Percentiles rank a stretch among this genome's conserved stretches.
These are phyloP conservation scores for Euphonia xanthogaster DNA, from an alignment of 2,797 vertebrate genomes.

Conservation along the genomic window DNA sequence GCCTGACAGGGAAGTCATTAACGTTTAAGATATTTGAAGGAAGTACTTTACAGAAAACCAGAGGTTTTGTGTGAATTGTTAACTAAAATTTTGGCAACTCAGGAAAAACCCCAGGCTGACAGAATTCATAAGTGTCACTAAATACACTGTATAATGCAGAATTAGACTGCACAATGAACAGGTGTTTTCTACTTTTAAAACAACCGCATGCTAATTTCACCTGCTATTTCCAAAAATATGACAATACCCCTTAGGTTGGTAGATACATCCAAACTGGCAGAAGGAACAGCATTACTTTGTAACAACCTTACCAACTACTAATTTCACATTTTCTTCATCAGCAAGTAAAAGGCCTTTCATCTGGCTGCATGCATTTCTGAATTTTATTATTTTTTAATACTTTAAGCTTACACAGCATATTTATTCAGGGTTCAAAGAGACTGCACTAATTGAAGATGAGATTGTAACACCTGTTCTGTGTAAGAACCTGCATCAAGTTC, in stretches of 20 bases:
- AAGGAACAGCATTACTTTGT: neutral
- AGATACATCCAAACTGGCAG: neutral
- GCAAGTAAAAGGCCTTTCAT: conserved; percentile 43
- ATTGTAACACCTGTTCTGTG: neutral
- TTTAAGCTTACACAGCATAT: conserved; percentile 10
- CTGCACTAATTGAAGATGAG: conserved; percentile 20
- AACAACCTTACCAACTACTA: neutral
- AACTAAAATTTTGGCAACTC: neutral
- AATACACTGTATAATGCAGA: neutral
- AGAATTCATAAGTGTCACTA: neutral
- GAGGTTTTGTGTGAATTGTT: neutral
- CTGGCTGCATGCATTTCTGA: neutral
- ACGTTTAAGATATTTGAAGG: neutral
- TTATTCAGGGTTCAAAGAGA: conserved; percentile 47
- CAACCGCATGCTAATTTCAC: neutral
- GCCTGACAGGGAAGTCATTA: neutral
- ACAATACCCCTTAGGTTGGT: neutral
- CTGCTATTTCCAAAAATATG: neutral
- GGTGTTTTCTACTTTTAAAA: neutral
- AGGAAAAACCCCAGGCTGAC: neutral
- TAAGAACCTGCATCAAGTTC: conserved; percentile 10
- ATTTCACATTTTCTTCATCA: conserved; percentile 13
- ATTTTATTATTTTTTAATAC: conserved; percentile 48
- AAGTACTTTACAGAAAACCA: neutral
- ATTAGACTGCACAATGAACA: neutral